Percentiles rank a stretch among this genome's conserved stretches.
Evolutionary conservation across 2,888 invertebrate species (phyloP).

Genomic region (Taphrorychus bicolor): DNA sequence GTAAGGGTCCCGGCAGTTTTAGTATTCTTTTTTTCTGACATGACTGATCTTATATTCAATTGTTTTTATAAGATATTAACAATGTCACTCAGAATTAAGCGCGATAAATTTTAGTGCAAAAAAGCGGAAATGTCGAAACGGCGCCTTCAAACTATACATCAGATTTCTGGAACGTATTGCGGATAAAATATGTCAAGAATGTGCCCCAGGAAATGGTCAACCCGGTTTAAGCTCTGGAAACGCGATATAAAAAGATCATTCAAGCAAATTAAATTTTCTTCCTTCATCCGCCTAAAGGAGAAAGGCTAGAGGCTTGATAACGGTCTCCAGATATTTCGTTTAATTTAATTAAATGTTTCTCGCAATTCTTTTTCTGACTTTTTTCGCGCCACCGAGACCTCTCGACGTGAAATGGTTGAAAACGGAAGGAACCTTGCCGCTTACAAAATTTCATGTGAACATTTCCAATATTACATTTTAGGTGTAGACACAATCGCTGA

Average conservation of each 20-base stretch:
- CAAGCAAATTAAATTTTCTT: slow-evolving; percentile 25
- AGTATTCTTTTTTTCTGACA: no score
- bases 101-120: no score
- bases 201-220: slow-evolving; percentile 6
- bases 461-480: no score
- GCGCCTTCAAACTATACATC: not conserved
- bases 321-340: slow-evolving; percentile 31
- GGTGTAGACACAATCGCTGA: no score
- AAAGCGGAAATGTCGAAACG: no score
- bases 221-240: slow-evolving; percentile 7
- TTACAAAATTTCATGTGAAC: no score
- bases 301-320: slow-evolving; percentile 23
- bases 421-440: not conserved
- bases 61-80: no score
- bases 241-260: slow-evolving; percentile 7
- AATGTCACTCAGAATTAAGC: no score
- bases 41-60: no score
- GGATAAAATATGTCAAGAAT: not conserved
- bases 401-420: not conserved
- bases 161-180: not conserved
- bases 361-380: slow-evolving; percentile 14
- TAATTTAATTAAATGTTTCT: slow-evolving; percentile 34
- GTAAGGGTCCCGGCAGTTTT: no score
- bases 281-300: slow-evolving; percentile 5
- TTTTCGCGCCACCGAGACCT: not conserved